phyloP scores from a whole-genome alignment of 2,888 invertebrate species.

The Trachelus troglodyta region DNA sequence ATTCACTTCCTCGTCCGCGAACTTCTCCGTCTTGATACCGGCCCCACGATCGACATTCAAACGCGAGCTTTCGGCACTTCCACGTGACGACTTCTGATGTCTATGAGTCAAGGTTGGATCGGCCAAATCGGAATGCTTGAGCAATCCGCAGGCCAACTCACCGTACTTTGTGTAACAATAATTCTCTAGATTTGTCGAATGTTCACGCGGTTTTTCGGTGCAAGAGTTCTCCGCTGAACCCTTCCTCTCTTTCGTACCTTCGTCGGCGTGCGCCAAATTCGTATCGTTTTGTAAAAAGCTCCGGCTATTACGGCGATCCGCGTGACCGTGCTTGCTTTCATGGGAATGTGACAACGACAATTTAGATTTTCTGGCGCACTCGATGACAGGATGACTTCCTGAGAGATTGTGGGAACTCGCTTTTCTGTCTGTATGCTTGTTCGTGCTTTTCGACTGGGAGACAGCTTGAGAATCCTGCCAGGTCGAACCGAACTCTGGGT shows the following conservation, averaged over 20 bases:
- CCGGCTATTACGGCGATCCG: background rate
- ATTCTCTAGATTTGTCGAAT: slow-evolving; percentile 17
- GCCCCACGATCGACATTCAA: slow-evolving; percentile 23
- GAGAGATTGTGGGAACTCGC: background rate
- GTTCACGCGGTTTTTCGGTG: background rate
- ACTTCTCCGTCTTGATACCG: slow-evolving; percentile 33
- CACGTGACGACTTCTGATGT: background rate
- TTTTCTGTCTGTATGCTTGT: background rate
- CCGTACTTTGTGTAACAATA: slow-evolving; percentile 35
- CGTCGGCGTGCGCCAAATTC: background rate
- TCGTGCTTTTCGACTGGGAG: background rate
- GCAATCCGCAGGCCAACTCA: slow-evolving; percentile 35
- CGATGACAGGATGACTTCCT: background rate
- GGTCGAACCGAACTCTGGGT: background rate
- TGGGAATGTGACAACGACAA: slow-evolving; percentile 5
- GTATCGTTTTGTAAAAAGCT: background rate
- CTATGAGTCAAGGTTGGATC: background rate
- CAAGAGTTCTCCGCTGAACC: background rate
- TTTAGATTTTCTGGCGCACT: background rate
- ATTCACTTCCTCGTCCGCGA: slow-evolving; percentile 27
- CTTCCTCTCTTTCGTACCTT: background rate
- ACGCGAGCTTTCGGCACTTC: background rate
- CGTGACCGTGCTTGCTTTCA: background rate
- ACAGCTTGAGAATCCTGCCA: background rate
- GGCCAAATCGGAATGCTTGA: slow-evolving; percentile 35